Evolutionary conservation across 92 coral and sea anemone species (phyloP).

Genomic region (Paragorgia papillata): DNA sequence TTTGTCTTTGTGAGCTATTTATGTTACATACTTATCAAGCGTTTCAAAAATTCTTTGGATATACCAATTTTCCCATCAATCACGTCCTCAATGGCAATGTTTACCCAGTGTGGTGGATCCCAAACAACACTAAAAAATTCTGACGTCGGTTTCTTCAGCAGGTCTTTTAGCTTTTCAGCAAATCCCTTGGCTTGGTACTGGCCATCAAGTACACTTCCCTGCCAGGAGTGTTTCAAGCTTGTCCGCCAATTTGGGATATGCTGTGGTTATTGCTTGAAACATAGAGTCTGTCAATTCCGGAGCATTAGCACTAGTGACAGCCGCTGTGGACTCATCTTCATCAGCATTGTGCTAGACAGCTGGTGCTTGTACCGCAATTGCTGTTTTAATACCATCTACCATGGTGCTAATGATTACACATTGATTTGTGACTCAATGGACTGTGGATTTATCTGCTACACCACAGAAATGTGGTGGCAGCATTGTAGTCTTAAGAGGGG

Average conservation of each 20-base stretch:
- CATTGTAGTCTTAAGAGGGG: constrained; percentile 18
- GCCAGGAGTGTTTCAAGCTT: constrained; percentile 18
- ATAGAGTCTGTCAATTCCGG: constrained; percentile 20
- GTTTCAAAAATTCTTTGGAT: constrained; percentile 17
- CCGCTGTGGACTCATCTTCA: background rate
- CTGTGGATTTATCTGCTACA: constrained; percentile 10
- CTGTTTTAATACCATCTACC: constrained; percentile 12
- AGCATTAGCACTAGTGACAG: constrained; percentile 28
- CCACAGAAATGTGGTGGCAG: constrained; percentile 21
- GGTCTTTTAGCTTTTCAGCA: no score
- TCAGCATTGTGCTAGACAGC: constrained; percentile 19
- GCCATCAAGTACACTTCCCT: no score
- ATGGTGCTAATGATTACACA: no score
- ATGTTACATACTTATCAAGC: constrained; percentile 17
- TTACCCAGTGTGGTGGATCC: constrained; percentile 32
- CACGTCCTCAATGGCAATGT: constrained; percentile 23
- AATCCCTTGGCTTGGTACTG: constrained; percentile 24
- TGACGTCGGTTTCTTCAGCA: constrained; percentile 3
- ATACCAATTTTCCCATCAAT: constrained; percentile 14
- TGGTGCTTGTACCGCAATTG: no score
- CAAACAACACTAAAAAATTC: constrained; percentile 3
- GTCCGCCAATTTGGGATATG: constrained; percentile 2
- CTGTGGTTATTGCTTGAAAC: background rate
- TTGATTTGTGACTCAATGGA: no score
- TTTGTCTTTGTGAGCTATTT: no score